Base-by-base conservation (phyloP, 2,113 vertebrate species). In the Chiloscyllium plagiosum region DNA sequence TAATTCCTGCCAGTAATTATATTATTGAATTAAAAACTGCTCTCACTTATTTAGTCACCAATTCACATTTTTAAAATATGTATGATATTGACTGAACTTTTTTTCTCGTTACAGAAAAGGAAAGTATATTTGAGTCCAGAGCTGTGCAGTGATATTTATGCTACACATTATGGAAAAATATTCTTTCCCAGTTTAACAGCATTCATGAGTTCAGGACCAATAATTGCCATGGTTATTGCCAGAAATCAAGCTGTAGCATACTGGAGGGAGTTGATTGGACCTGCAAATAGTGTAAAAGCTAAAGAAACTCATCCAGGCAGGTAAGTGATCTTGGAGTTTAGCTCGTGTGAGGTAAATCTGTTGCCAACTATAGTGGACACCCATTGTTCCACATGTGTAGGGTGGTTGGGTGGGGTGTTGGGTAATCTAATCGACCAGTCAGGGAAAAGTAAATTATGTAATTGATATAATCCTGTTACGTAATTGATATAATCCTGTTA, bases 121-220 rank as follows among this genome's bases (percentile, higher is more conserved):
- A 98, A 97, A 96, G 97, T 99, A 50, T 98, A 98, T 47, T 97
- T 99, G 17, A 99, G 98, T 96, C 99, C 98, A 92, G 99, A 99
- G 96, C 98, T 99, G 95, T 99, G 99, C 96, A 98, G 98, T 97
- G 99, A 99, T 96, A 99, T 99, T 96, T 99, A 99, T 37, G 98
- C 98, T 78, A 98, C 99, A 50, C 98, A 98, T 0, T 99, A 99
- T 96, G 99, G 98, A 69, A 99, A 98, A 97, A 96, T 98, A 96
- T 98, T 98, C 97, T 99, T 99, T 95, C 98, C 98, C 69, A 99
- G 98, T 96, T 97, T 99, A 97, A 99, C 98, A 87, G 98, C 98
- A 50, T 99, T 98, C 96, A 99, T 99, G 99, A 99, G 98, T 97
- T 99, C 99, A 94, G 99, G 99, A 92, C 98, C 99, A 78, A 96